Conservation (phyloP, 2,888 invertebrate genomes). For the Sipha maydis region DNA sequence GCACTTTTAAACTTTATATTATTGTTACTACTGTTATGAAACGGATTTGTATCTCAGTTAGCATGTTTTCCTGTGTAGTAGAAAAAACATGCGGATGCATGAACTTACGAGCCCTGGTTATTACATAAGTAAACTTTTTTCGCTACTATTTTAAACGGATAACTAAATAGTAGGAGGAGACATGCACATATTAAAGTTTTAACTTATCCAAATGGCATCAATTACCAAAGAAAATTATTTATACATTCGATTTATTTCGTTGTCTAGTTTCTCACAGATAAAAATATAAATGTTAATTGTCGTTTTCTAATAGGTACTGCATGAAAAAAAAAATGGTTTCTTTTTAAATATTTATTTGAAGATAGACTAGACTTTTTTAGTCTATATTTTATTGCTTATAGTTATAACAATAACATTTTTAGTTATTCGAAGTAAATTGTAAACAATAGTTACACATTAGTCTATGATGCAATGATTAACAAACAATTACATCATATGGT, state of each 20-base stretch:
- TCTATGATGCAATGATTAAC: conserved; percentile 10
- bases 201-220: no score
- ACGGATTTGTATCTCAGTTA: no score
- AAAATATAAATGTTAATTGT: background rate
- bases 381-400: conserved; percentile 25
- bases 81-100: no score
- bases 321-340: background rate
- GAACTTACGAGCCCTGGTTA: no score
- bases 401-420: background rate
- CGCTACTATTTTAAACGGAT: no score
- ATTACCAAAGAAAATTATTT: background rate
- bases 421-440: background rate
- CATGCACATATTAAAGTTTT: no score
- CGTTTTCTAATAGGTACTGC: background rate
- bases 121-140: no score
- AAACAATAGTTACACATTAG: background rate
- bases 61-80: no score
- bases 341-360: background rate
- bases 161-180: no score
- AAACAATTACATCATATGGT: conserved; percentile 17
- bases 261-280: background rate
- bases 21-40: no score
- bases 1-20: no score
- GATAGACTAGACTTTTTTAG: background rate
- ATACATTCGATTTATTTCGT: background rate